Base-by-base conservation (phyloP, 2,113 vertebrate species). In the Ciconia maguari region DNA sequence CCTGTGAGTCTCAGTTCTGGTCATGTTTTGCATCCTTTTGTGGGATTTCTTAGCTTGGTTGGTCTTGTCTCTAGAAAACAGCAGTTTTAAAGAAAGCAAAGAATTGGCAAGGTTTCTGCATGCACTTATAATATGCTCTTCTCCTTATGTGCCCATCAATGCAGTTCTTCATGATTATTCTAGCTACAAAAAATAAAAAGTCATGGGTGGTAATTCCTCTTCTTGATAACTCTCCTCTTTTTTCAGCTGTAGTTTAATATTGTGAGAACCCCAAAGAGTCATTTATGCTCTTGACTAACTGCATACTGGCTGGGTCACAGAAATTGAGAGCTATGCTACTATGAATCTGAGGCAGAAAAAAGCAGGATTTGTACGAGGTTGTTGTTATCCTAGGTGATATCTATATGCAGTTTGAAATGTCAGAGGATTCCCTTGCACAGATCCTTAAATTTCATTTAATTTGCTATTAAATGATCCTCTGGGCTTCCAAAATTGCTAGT, bases 251-350 rank as follows among this genome's bases (percentile, higher is more conserved):
- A 77, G 27, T 69, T 82, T 64, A 65, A 61, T 60, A 42, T 16
- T 80, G 49, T 58, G 38, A 83, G 52, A 86, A 83, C 9, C 41
- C 32, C 11, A 38, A 30, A 60, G n/a, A 46, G 8, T 15, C 3
- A 1, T 66, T 87, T 79, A 26, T 90, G 51, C 36, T 82, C 16
- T 78, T 62, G 34, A 29, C 36, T 78, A 22, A 74, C 26, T 34
- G 46, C 13, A 0, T 52, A 19, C 25, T 0, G 0, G 1, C 3
- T 9, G 46, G 20, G 36, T 78, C 24, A 42, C 10, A 66, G 36
- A 54, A 81, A 19, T 65, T 52, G 64, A 69, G 54, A 62, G 13
- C 22, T 78, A 16, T 49, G 57, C 29, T 42, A 61, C 5, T 58
- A 21, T 62, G 46, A 84, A 81, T 66, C 46, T 34, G 42, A 68